Evolutionary conservation across 2,797 vertebrate genomes (phyloP).

Genomic region (Carduelis carduelis): DNA sequence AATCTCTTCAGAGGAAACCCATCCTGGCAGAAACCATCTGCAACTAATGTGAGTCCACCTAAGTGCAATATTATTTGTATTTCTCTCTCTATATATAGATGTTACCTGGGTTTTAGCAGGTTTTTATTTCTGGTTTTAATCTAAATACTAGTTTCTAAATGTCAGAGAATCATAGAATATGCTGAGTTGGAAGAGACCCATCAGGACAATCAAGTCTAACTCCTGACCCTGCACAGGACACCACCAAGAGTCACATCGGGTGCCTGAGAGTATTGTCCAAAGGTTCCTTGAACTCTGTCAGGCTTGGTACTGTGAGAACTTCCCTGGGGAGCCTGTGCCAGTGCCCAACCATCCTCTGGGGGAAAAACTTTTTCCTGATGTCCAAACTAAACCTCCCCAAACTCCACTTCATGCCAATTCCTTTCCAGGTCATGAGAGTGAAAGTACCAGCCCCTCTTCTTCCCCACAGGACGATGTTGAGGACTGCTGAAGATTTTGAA

Average conservation of each 20-base stretch:
- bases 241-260: rapidly evolving
- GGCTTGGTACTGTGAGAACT: neutral
- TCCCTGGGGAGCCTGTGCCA: neutral
- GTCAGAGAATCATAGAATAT: neutral
- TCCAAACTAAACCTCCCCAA: neutral
- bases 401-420: neutral
- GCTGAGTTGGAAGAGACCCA: neutral
- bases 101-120: neutral
- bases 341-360: neutral
- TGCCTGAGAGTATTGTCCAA: neutral
- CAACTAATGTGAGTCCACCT: neutral
- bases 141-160: neutral
- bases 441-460: neutral
- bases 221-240: neutral
- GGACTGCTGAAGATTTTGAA: neutral
- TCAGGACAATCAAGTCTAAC: neutral
- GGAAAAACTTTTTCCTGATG: neutral
- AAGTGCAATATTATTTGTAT: neutral
- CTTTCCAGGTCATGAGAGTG: neutral
- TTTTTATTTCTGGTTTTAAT: neutral
- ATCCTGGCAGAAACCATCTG: neutral
- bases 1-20: neutral
- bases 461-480: neutral
- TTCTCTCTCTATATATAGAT: neutral
- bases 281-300: neutral